phyloP scores from a whole-genome alignment of 2,113 vertebrate species.

The Macaca mulatta region DNA sequence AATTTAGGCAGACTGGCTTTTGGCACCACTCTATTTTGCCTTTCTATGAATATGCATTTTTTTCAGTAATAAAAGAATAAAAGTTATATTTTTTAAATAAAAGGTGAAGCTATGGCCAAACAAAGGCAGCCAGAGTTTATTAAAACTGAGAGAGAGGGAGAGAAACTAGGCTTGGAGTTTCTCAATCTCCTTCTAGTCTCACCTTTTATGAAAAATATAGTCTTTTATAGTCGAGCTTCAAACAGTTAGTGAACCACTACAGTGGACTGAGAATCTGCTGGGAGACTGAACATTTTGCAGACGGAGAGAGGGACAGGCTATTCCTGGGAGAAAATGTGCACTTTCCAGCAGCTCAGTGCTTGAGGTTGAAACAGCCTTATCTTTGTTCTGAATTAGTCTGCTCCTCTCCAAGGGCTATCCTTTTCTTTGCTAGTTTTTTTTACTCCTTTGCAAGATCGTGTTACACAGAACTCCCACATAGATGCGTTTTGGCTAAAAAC shows the following conservation, averaged over 20 bases:
- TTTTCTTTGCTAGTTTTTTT: background rate
- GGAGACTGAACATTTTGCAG: background rate
- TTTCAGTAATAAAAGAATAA: background rate
- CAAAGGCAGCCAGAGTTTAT: background rate
- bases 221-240: background rate
- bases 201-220: background rate
- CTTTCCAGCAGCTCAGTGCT: background rate
- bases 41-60: conserved; percentile 26
- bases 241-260: background rate
- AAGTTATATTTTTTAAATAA: background rate
- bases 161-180: background rate
- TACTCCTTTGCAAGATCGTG: background rate
- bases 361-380: background rate
- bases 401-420: conserved; percentile 25
- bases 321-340: background rate
- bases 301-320: background rate
- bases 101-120: background rate
- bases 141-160: background rate
- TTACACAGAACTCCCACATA: conserved; percentile 28
- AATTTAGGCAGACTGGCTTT: background rate
- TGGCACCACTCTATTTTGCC: background rate
- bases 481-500: conserved; percentile 9
- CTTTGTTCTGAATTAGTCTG: conserved; percentile 35
- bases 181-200: background rate
- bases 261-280: background rate